phyloP scores from a whole-genome alignment of 2,888 invertebrate species.

The Eupithecia subumbrata region DNA sequence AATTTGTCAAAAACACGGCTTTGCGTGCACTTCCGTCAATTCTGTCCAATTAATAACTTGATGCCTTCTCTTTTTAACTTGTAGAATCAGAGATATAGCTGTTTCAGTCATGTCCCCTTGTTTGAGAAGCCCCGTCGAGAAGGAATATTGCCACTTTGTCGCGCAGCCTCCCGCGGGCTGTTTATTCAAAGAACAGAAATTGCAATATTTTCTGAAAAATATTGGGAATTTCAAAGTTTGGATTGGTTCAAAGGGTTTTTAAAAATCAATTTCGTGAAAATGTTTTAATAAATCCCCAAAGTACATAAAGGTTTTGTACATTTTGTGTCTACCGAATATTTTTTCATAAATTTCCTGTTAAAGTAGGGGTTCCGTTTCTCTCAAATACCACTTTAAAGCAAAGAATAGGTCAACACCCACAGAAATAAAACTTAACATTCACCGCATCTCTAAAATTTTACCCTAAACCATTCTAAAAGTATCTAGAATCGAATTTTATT shows the following conservation, averaged over 20 bases:
- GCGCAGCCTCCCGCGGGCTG: constrained; percentile 76
- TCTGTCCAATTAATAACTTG: constrained; percentile 82
- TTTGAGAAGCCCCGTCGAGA: constrained; percentile 82
- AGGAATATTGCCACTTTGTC: constrained; percentile 84
- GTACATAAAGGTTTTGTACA: not conserved
- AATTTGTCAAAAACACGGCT: constrained; percentile 84
- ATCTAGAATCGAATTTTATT: constrained; percentile 13
- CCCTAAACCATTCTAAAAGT: not conserved
- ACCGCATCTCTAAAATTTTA: not conserved
- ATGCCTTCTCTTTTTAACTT: constrained; percentile 55
- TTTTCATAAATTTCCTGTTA: not conserved
- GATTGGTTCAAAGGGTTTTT: constrained; percentile 41
- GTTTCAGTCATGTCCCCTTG: constrained; percentile 74
- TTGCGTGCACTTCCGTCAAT: constrained; percentile 81
- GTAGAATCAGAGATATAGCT: constrained; percentile 42
- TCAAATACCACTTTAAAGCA: not conserved
- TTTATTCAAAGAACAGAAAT: constrained; percentile 72
- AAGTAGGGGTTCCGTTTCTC: not conserved
- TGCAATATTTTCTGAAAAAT: constrained; percentile 77
- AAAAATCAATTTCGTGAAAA: constrained; percentile 3
- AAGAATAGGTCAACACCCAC: not conserved
- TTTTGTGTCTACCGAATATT: not conserved
- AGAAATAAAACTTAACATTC: not conserved
- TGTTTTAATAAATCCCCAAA: not conserved
- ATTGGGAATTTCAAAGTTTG: constrained; percentile 68